Conservation (phyloP, 2,888 invertebrate genomes). For the Ecdyonurus torrentis region DNA sequence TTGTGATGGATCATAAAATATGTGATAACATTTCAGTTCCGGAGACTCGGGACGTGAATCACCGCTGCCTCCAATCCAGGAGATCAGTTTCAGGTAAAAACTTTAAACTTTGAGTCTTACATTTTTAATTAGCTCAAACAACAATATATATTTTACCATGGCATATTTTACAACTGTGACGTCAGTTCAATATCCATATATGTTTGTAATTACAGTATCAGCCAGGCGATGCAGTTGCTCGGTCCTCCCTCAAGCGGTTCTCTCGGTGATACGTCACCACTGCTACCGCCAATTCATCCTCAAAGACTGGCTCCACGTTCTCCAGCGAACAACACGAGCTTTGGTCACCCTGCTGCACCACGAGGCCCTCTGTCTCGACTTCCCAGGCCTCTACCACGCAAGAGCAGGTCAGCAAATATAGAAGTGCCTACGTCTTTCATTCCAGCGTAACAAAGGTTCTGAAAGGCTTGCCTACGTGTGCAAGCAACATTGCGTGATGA, state of each 20-base stretch:
- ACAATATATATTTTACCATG: not conserved
- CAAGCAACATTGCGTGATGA: no score
- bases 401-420: not conserved
- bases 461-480: no score
- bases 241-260: not conserved
- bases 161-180: not conserved
- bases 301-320: not conserved
- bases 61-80: not conserved
- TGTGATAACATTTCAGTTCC: not conserved
- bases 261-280: not conserved
- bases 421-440: no score
- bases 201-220: not conserved
- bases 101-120: no score
- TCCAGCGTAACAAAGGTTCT: no score
- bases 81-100: not conserved
- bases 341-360: not conserved
- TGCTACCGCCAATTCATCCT: not conserved
- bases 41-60: not conserved
- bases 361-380: not conserved
- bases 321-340: not conserved
- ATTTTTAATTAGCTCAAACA: no score
- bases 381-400: not conserved
- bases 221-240: not conserved
- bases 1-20: no score
- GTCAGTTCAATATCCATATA: not conserved